Evolutionary conservation across 2,113 vertebrate genomes (phyloP).

Genomic region (Actenoides hombroni): DNA sequence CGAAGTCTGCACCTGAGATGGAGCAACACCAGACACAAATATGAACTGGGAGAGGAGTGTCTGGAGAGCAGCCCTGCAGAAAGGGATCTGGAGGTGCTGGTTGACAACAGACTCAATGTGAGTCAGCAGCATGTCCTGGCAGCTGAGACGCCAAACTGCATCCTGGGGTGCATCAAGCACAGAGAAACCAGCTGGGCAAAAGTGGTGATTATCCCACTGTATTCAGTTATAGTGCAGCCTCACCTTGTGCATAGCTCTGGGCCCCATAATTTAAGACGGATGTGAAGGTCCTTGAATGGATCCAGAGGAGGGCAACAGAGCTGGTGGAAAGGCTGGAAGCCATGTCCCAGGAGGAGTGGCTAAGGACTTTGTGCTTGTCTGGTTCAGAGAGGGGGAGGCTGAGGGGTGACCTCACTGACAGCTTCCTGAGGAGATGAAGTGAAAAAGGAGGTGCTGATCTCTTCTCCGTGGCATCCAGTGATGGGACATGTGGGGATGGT

Average conservation of each 20-base stretch:
- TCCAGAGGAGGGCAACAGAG: not conserved
- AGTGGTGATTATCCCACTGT: fast-evolving
- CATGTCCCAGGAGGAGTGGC: not conserved
- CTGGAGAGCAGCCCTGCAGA: not conserved
- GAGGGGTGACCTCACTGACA: not conserved
- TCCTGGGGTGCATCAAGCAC: not conserved
- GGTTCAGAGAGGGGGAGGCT: not conserved
- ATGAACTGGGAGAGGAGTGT: not conserved
- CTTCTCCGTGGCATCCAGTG: not conserved
- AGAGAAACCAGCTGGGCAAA: fast-evolving
- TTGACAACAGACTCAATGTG: not conserved
- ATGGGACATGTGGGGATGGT: fast-evolving
- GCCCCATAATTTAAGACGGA: too few species aligned
- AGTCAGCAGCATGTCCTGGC: not conserved
- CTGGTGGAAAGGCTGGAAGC: not conserved
- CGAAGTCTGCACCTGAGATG: not conserved
- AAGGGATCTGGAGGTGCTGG: not conserved
- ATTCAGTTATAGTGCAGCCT: fast-evolving
- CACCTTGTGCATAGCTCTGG: not conserved
- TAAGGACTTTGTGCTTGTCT: fast-evolving
- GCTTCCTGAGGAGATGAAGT: not conserved
- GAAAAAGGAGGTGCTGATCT: not conserved
- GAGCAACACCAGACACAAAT: not conserved
- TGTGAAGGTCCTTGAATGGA: fast-evolving
- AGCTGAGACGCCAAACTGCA: not conserved